Conservation (phyloP, 2,113 vertebrate species). For the Anoura caudifer region DNA sequence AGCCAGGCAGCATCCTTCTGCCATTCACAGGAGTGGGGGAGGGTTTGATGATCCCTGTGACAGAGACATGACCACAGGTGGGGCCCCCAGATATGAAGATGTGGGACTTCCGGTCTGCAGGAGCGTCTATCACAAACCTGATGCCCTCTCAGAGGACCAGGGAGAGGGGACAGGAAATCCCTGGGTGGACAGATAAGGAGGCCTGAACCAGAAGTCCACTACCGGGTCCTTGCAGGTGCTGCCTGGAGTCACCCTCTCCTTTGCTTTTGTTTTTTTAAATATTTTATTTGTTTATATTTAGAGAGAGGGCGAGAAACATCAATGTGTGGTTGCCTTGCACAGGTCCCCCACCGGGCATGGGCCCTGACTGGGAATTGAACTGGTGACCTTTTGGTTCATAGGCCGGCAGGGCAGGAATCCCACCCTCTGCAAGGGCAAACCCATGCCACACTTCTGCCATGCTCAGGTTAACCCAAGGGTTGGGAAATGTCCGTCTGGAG, state of each 20-base stretch:
- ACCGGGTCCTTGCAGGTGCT: neutral
- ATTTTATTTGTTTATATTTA: too few relatives aligned
- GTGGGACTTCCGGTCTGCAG: neutral
- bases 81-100: neutral
- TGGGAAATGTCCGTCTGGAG: neutral
- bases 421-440: neutral
- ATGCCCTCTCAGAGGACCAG: neutral
- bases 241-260: neutral
- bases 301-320: too few relatives aligned
- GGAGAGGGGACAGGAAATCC: too few relatives aligned
- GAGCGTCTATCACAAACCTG: neutral
- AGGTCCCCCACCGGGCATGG: too few relatives aligned
- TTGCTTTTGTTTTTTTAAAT: too few relatives aligned
- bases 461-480: neutral
- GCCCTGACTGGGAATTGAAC: too few relatives aligned
- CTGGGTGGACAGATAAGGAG: too few relatives aligned
- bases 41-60: too few relatives aligned
- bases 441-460: rapidly evolving
- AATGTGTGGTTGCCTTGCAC: too few relatives aligned
- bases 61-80: rapidly evolving
- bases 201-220: neutral
- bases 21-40: too few relatives aligned
- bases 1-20: rapidly evolving
- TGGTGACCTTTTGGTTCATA: too few relatives aligned
- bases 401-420: too few relatives aligned